Conservation (phyloP, 2,797 vertebrate species). For the Dendrocincla tyrannina region DNA sequence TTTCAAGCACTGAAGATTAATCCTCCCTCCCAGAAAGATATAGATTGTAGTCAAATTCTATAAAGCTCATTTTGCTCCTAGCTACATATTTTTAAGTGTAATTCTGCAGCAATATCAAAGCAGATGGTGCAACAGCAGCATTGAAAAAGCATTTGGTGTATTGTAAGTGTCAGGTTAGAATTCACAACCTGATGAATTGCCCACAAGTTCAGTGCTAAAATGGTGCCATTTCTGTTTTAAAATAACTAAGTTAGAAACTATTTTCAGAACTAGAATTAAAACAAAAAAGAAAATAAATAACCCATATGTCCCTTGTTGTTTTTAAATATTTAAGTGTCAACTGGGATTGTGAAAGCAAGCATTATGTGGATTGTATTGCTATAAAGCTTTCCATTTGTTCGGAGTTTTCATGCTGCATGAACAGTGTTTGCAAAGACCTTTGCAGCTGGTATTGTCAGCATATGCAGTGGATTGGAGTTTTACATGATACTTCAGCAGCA, state of each 20-base stretch:
- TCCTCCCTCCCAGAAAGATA: slow-evolving; percentile 77
- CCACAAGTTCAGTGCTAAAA: slow-evolving; percentile 60
- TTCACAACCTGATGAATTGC: slow-evolving; percentile 74
- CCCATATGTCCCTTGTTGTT: slow-evolving; percentile 69
- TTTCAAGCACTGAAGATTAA: slow-evolving; percentile 81
- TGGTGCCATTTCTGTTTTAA: slow-evolving; percentile 69
- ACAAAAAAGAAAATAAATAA: slow-evolving; percentile 76
- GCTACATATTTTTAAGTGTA: slow-evolving; percentile 77
- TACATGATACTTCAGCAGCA: background rate
- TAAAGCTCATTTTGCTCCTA: slow-evolving; percentile 71
- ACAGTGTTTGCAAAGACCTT: slow-evolving; percentile 35
- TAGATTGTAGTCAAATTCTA: slow-evolving; percentile 81
- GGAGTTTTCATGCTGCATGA: slow-evolving; percentile 16
- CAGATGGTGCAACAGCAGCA: slow-evolving; percentile 66
- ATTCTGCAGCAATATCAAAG: slow-evolving; percentile 72
- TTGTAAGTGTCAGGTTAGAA: slow-evolving; percentile 78
- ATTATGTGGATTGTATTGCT: slow-evolving; percentile 8
- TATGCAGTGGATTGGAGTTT: background rate
- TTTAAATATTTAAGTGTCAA: slow-evolving; percentile 78
- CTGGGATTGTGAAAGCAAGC: slow-evolving; percentile 52
- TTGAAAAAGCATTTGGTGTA: slow-evolving; percentile 72
- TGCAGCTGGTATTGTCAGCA: slow-evolving; percentile 19
- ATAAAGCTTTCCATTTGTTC: slow-evolving; percentile 50
- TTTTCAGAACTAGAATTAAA: slow-evolving; percentile 75
- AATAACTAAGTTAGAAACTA: slow-evolving; percentile 69